These are phyloP conservation scores for Balaenoptera acutorostrata DNA, from an alignment of 2,113 vertebrate species.

Conservation along the genomic window DNA sequence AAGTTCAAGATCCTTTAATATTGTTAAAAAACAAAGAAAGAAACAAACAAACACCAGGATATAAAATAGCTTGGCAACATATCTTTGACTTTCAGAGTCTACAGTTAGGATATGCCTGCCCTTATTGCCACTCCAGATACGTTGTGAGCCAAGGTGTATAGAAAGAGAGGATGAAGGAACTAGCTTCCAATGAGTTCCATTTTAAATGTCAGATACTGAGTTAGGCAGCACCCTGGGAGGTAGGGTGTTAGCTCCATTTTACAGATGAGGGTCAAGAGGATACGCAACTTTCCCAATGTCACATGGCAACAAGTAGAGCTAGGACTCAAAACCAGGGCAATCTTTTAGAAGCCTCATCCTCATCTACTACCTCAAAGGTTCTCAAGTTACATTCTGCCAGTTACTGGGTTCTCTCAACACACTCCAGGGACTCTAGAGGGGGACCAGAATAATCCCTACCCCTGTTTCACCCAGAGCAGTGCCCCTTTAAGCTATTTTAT, in stretches of 20 bases:
- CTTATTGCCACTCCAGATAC: neutral
- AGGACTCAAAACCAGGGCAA: neutral
- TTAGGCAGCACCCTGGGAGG: neutral
- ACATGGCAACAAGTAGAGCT: neutral
- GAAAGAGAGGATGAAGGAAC: neutral
- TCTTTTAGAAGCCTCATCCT: neutral
- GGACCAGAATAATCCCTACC: neutral
- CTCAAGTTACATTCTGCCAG: neutral
- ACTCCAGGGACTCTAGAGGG: neutral
- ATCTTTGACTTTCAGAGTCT: constrained; percentile 1
- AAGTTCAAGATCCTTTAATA: neutral
- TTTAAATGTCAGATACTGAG: constrained; percentile 1
- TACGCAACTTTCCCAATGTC: neutral
- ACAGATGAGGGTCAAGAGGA: neutral
- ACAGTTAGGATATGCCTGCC: neutral
- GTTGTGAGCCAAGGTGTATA: neutral
- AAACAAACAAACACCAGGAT: neutral
- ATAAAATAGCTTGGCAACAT: neutral
- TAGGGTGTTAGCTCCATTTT: neutral
- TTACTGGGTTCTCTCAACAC: neutral
- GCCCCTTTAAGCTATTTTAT: neutral
- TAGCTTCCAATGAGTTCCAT: neutral
- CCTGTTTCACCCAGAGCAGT: neutral
- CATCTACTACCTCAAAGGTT: neutral
- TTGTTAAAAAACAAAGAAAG: neutral